Evolutionary conservation across 2,113 vertebrate species (phyloP).

Genomic region (Plecturocebus donacophilus): DNA sequence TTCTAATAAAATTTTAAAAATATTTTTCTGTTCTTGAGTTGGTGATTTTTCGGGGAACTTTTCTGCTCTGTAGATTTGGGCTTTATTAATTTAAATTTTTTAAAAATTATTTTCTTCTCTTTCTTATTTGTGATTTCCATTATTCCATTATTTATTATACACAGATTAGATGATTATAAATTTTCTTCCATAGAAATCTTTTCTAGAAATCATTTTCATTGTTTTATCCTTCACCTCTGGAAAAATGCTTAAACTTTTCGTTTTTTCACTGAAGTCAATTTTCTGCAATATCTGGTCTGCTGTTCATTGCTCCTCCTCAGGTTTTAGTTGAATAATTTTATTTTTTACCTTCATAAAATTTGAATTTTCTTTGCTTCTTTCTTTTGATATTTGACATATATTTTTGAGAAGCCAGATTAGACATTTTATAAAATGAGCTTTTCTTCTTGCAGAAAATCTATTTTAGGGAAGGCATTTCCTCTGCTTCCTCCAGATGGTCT

Average conservation of each 20-base stretch:
- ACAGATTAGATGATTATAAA: background rate
- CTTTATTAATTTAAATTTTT: slow-evolving; percentile 10
- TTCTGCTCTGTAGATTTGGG: background rate
- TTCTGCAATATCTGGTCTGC: background rate
- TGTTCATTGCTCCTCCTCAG: background rate
- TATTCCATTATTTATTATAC: background rate
- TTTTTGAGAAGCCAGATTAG: slow-evolving; percentile 53
- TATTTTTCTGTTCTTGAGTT: background rate
- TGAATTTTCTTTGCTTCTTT: slow-evolving; percentile 13
- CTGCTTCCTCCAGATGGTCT: slow-evolving; percentile 65
- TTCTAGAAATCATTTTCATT: slow-evolving; percentile 12
- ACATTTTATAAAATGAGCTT: slow-evolving; percentile 53
- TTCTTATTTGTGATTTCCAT: background rate
- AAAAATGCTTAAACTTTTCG: slow-evolving; percentile 11
- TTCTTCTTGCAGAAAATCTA: slow-evolving; percentile 63
- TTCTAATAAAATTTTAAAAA: background rate
- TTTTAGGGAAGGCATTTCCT: slow-evolving; percentile 65
- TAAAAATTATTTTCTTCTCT: background rate
- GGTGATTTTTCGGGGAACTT: slow-evolving; percentile 20
- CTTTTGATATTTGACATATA: slow-evolving; percentile 51
- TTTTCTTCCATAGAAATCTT: slow-evolving; percentile 11
- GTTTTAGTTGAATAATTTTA: slow-evolving; percentile 40
- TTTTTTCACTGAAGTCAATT: background rate
- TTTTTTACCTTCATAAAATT: slow-evolving; percentile 36
- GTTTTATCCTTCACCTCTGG: background rate